A percentile compares a stretch with the other conserved stretches of the same genome.
Conservation (phyloP, 2,888 invertebrate species). For the Scaptomyza polygonia region DNA sequence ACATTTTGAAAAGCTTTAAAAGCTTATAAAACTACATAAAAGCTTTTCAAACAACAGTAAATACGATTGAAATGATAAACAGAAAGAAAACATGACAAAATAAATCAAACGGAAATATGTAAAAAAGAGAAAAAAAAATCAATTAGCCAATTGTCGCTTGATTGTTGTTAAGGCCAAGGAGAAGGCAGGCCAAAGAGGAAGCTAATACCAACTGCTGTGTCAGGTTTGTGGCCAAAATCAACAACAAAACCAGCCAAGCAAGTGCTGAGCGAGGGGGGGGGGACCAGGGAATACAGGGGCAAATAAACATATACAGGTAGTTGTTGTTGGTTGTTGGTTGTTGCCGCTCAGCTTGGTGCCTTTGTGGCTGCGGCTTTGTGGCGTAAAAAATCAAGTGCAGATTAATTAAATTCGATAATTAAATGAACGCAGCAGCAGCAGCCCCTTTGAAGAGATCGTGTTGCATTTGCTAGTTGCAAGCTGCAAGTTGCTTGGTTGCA, state of each 20-base stretch:
- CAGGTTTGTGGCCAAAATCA: constrained; percentile 10
- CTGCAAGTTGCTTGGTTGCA: constrained; percentile 63
- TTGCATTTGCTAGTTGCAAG: constrained; percentile 43
- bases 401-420: constrained; percentile 81
- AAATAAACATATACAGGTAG: constrained; percentile 6
- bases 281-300: not conserved
- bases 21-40: not conserved
- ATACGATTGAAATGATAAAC: constrained; percentile 11
- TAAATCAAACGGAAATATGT: constrained; percentile 35
- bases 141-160: constrained; percentile 73
- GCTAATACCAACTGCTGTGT: constrained; percentile 7
- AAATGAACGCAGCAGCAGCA: constrained; percentile 62
- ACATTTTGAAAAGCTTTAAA: not conserved
- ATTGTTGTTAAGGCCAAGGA: constrained; percentile 4
- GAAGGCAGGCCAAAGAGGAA: constrained; percentile 3
- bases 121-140: constrained; percentile 37
- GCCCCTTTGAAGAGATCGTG: constrained; percentile 63
- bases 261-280: not conserved
- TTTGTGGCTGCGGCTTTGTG: constrained; percentile 52
- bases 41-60: not conserved
- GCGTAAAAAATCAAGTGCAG: constrained; percentile 79
- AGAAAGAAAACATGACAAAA: constrained; percentile 21
- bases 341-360: constrained; percentile 48
- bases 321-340: constrained; percentile 1
- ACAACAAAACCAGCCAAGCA: constrained; percentile 29